A percentile compares a stretch with the other conserved stretches of the same genome.
Conservation (phyloP, 2,888 invertebrate species). For the Campoplex nolae region DNA sequence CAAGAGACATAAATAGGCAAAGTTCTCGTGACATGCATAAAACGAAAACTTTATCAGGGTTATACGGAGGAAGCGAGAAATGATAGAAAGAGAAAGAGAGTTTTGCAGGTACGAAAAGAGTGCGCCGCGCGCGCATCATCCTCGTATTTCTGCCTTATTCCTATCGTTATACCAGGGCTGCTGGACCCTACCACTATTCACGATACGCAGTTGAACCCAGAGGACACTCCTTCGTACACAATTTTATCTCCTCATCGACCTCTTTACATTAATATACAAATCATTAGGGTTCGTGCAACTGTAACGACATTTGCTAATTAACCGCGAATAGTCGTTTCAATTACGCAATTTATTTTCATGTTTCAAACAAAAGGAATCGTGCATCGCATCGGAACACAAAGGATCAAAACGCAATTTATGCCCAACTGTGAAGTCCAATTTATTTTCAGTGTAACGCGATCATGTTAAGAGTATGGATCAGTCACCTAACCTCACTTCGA, state of each 20-base stretch:
- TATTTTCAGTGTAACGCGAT: no score
- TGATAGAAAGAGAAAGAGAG: not conserved
- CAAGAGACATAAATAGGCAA: conserved; percentile 12
- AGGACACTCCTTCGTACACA: conserved; percentile 34
- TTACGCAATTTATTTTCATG: no score
- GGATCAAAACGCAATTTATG: no score
- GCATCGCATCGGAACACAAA: no score
- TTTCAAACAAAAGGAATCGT: no score
- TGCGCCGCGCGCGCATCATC: conserved; percentile 41
- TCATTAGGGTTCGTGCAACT: not conserved
- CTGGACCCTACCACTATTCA: conserved; percentile 27
- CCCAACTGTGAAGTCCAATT: no score
- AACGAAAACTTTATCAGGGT: conserved; percentile 37
- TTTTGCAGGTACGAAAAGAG: conserved; percentile 32
- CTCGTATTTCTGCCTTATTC: conserved; percentile 23
- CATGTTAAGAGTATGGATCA: no score
- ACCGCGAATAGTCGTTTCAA: no score
- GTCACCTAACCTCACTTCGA: no score
- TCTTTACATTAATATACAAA: conserved; percentile 6
- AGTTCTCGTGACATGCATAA: conserved; percentile 22
- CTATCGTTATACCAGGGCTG: conserved; percentile 35
- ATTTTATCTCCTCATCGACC: not conserved
- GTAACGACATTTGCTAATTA: no score
- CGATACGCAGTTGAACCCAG: conserved; percentile 20
- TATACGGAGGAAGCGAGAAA: not conserved